Evolutionary conservation across 2,888 invertebrate genomes (phyloP), one percentile per base, ranked within the genome.

Genomic region (Zygogramma bicolorata): DNA sequence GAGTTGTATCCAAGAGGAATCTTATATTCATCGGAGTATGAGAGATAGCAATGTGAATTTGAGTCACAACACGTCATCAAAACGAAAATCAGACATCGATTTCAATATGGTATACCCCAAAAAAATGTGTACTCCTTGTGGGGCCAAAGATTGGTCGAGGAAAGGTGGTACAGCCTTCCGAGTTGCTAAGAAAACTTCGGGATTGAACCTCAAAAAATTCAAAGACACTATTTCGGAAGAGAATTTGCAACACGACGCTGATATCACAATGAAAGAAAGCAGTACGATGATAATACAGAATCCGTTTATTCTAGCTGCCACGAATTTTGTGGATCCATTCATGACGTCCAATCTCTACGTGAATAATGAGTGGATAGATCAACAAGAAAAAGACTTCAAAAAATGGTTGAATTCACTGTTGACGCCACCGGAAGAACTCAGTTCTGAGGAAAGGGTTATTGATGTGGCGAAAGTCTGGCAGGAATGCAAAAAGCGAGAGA

Each of bases 331-430:
- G 3, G 85, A 84, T 74, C 84, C 85, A 2, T 84, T 85, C 73
- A 79, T 85, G 77, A 90, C 91, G 0, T 88, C 90, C 0, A 90
- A 91, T 0, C 90, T 93, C 82, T 93, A 91, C 81, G 90, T 92
- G 77, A 92, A 93, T 80, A 91, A 92, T 75, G 88, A 89, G 77
- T 92, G 93, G 81, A 89, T 95, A 0, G 89, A 91, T 58, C 90
- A 91, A 70, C 93, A 94, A 84, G 93, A 93, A 85, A 87, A 84
- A 0, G 91, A 93, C 81, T 93, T 95, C 72, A 93, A 91, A 82
- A 93, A 93, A 78, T 95, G 95, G 95, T 86, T 95, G 0, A 95
- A 95, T 85, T 92, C 92, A 7, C 87, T 95, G 63, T 87, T 95
- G 6, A 92, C 94, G 3, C 93, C 95, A 0, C 94, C 94, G 0